Conservation (phyloP, 2,888 invertebrate species). For the Raillietiella orientalis region DNA sequence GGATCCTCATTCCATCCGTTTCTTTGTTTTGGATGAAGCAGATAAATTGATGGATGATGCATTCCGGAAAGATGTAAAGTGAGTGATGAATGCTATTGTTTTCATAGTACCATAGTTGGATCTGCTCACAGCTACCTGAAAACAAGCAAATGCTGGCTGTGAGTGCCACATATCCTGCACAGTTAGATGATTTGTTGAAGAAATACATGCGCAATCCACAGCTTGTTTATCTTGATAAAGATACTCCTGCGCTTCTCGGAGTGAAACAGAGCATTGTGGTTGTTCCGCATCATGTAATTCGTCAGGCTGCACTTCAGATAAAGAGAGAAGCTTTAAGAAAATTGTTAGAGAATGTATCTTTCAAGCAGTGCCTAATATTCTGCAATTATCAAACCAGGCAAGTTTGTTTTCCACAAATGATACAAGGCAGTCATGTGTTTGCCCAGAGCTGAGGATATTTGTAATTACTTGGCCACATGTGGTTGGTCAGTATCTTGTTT, state of each 20-base stretch:
- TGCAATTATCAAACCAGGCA: conserved; percentile 46
- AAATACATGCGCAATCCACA: conserved; percentile 44
- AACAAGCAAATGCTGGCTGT: conserved; percentile 64
- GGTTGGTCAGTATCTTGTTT: conserved; percentile 50
- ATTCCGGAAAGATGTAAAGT: conserved; percentile 41
- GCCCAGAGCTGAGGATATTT: conserved; percentile 37
- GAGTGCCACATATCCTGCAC: conserved; percentile 67
- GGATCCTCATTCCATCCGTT: too few relatives aligned
- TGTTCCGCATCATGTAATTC: conserved; percentile 12
- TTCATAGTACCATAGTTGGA: conserved; percentile 17
- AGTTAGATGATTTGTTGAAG: conserved; percentile 30
- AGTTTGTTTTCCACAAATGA: conserved; percentile 6
- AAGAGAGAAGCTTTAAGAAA: conserved; percentile 27
- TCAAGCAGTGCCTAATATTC: conserved; percentile 72
- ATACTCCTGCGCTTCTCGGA: conserved; percentile 35
- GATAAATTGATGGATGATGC: conserved; percentile 61
- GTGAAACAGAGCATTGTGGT: conserved; percentile 35
- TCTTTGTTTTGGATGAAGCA: conserved; percentile 81
- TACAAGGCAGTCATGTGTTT: conserved; percentile 5
- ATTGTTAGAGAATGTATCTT: conserved; percentile 33
- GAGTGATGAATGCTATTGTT: conserved; percentile 7
- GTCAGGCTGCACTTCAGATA: conserved; percentile 11
- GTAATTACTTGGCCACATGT: conserved; percentile 27
- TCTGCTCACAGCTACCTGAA: conserved; percentile 32
- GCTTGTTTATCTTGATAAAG: conserved; percentile 32